phyloP scores from a whole-genome alignment of 2,888 invertebrate genomes.

The Danaus chrysippus region DNA sequence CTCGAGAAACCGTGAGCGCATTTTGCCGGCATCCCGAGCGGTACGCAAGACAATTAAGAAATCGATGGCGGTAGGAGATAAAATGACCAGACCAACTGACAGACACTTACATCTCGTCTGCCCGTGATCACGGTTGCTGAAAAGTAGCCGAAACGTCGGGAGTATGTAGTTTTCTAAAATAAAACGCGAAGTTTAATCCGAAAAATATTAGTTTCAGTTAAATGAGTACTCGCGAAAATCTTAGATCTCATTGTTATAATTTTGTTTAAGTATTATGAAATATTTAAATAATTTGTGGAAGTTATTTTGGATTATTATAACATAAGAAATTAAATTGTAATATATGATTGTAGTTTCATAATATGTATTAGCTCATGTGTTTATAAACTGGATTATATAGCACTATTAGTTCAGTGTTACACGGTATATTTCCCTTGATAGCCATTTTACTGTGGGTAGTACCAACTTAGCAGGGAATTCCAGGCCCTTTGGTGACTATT shows the following conservation, averaged over 20 bases:
- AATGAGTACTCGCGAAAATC: no score
- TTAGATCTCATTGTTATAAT: conserved; percentile 43
- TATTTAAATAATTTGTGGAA: background rate
- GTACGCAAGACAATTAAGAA: no score
- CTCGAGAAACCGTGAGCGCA: no score
- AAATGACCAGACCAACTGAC: no score
- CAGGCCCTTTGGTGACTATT: conserved; percentile 40
- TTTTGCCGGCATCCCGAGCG: no score
- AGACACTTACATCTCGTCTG: no score
- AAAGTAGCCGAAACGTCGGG: no score
- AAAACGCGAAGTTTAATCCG: no score
- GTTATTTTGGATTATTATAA: conserved; percentile 3
- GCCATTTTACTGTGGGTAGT: conserved; percentile 62
- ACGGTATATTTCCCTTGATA: conserved; percentile 68
- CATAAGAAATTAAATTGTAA: conserved; percentile 6
- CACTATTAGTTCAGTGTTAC: conserved; percentile 52
- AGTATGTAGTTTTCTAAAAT: no score
- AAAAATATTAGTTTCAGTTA: no score
- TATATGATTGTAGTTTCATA: conserved; percentile 17
- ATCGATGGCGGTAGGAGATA: no score
- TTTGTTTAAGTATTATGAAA: conserved; percentile 15
- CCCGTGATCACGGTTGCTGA: no score
- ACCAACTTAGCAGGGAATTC: conserved; percentile 54
- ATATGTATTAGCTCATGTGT: conserved; percentile 31
- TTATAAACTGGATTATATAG: conserved; percentile 35